Conservation (phyloP, 1,140 invertebrate genomes). For the Aphaenogaster rudis region DNA sequence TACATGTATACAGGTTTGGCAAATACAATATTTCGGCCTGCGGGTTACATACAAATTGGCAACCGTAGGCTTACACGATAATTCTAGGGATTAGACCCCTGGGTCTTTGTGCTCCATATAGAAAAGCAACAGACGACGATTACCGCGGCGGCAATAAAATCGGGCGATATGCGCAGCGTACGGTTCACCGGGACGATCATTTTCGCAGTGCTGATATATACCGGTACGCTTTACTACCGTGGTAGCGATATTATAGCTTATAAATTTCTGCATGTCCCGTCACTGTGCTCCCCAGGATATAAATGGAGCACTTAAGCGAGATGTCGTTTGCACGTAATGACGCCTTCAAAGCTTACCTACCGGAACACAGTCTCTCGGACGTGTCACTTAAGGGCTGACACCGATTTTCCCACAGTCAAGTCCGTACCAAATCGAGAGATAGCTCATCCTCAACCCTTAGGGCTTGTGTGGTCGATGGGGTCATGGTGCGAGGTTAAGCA, state of each 20-base stretch:
- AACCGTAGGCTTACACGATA: constrained; percentile 41
- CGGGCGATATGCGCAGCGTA: constrained; percentile 31
- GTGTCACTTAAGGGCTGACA: constrained; percentile 47
- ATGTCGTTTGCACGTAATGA: constrained; percentile 81
- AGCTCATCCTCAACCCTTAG: neutral
- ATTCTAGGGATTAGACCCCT: constrained; percentile 46
- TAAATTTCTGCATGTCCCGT: constrained; percentile 80
- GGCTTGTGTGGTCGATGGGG: neutral
- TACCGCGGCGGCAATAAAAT: constrained; percentile 79
- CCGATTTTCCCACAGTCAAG: constrained; percentile 53
- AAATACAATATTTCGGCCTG: neutral
- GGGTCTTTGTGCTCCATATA: constrained; percentile 68
- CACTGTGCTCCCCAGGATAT: constrained; percentile 74
- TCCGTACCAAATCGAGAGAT: constrained; percentile 26
- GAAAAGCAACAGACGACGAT: constrained; percentile 69
- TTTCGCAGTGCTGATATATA: constrained; percentile 80
- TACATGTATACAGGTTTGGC: neutral
- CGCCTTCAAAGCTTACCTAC: constrained; percentile 76
- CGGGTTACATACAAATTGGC: neutral
- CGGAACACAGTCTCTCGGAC: constrained; percentile 55
- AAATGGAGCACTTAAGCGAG: constrained; percentile 80
- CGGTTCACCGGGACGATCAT: constrained; percentile 72
- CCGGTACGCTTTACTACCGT: constrained; percentile 82
- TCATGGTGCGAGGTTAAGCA: neutral
- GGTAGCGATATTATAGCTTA: constrained; percentile 84